Percentiles rank a stretch among this genome's conserved stretches.
These are phyloP conservation scores for Drosophila obscura DNA, from an alignment of 1,140 invertebrate species.

Conservation along the genomic window DNA sequence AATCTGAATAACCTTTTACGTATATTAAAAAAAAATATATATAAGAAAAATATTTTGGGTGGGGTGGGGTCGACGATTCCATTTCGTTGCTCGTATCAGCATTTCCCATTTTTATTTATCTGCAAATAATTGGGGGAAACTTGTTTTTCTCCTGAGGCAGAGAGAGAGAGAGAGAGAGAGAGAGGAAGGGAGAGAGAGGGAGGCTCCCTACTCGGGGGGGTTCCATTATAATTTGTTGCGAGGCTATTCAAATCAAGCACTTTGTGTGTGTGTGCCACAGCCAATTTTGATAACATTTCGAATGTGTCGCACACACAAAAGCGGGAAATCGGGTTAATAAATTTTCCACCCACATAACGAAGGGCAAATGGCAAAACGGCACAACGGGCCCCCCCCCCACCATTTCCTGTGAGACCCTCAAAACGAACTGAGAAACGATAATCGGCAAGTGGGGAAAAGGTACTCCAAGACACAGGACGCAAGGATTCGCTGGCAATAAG, in stretches of 20 bases:
- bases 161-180: neutral
- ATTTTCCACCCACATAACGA: constrained; percentile 57
- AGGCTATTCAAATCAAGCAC: constrained; percentile 71
- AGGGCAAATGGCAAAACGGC: constrained; percentile 24
- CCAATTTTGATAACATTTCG: constrained; percentile 73
- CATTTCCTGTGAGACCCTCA: constrained; percentile 1
- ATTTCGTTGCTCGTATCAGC: neutral
- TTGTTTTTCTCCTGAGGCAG: constrained; percentile 5
- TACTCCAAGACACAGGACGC: constrained; percentile 20
- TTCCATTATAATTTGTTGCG: constrained; percentile 54
- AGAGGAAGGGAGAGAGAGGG: neutral
- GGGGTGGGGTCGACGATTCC: too few relatives aligned
- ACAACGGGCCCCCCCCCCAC: too few relatives aligned
- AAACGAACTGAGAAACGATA: constrained; percentile 1
- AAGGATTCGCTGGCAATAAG: constrained; percentile 57
- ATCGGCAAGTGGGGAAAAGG: constrained; percentile 16
- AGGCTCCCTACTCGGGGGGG: neutral
- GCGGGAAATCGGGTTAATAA: constrained; percentile 70
- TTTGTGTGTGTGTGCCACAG: constrained; percentile 36
- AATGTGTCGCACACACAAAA: constrained; percentile 49
- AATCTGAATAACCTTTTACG: neutral
- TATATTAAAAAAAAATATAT: neutral
- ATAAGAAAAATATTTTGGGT: too few relatives aligned
- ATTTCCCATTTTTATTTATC: constrained; percentile 36
- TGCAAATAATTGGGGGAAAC: constrained; percentile 48